phyloP scores from a whole-genome alignment of 2,888 invertebrate species.

The Catocala sponsa region DNA sequence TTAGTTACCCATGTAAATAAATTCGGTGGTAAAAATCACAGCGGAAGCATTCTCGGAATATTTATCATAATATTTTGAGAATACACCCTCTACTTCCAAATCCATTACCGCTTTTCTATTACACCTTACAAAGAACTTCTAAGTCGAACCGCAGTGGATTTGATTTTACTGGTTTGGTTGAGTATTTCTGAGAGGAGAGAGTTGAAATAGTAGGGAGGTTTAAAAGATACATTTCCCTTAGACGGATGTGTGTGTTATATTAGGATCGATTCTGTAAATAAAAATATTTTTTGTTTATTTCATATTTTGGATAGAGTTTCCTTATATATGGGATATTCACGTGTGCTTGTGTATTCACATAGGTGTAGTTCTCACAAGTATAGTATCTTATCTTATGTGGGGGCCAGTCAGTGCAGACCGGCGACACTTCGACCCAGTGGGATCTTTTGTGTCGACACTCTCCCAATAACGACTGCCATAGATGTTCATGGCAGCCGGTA shows the following conservation, averaged over 20 bases:
- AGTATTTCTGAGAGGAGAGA: conserved; percentile 14
- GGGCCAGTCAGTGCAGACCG: too few relatives aligned
- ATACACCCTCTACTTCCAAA: neutral
- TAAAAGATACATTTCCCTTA: conserved; percentile 51
- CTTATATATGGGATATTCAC: conserved; percentile 9
- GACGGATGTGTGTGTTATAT: conserved; percentile 49
- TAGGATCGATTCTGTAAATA: conserved; percentile 55
- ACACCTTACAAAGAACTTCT: neutral
- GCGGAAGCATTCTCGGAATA: conserved; percentile 53
- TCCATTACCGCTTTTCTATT: conserved; percentile 31
- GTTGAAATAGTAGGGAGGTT: conserved; percentile 22
- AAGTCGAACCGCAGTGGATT: conserved; percentile 19
- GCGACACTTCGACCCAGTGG: too few relatives aligned
- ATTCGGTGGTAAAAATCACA: conserved; percentile 66
- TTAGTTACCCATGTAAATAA: conserved; percentile 69
- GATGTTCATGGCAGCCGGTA: too few relatives aligned
- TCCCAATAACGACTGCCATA: too few relatives aligned
- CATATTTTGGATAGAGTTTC: conserved; percentile 27
- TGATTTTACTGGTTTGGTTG: fast-evolving
- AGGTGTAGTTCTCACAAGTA: too few relatives aligned
- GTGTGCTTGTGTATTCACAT: neutral
- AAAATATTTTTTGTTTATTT: conserved; percentile 52
- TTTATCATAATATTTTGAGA: conserved; percentile 41
- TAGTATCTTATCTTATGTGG: too few relatives aligned
- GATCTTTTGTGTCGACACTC: too few relatives aligned